Evolutionary conservation across 2,888 invertebrate genomes (phyloP), one percentile per base, ranked within the genome.

Genomic region (Clunio marinus): DNA sequence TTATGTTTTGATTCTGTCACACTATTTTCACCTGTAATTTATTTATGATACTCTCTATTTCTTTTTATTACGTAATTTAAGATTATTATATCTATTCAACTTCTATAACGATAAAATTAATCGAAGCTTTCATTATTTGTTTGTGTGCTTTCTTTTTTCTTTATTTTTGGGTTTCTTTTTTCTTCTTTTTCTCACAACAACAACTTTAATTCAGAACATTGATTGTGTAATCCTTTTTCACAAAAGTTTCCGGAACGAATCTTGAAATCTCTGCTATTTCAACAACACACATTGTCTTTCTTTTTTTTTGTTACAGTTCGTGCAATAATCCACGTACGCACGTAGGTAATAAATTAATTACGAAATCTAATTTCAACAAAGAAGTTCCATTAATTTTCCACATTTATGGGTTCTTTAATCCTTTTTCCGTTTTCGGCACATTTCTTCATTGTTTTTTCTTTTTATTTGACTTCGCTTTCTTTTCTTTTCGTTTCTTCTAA

Each of bases 331-430:
- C 62, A 62, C 37, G 41, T 45, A 24, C 45, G 55, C 55, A 55
- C 45, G 60, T 46, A 63, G 5, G 28, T 46, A 27, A 63, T 62
- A 62, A 62, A 62, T 62, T 62, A 62, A 62, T 25, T 62, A 62
- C 41, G 35, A 63, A 45, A 46, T 63, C 63, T 63, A 63, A 63
- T 63, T 63, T 63, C 63, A 63, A 63, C 63, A 63, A 57, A 57
- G 20, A 57, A 57, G 27, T 27, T 24, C 13, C 27, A 20, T 35
- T 60, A 60, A 60, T 60, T 60, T 27, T 60, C 35, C 58, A 58
- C 58, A 25, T 27, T 58, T 58, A 27, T 28, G 13, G 13, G 22
- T 62, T n/a, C 24, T 41, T 2, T 63, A 63, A 63, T 63, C 63
- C 63, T 45, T 59, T 27, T 32, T 51, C 17, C 28, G 15, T 24